Evolutionary conservation across 2,888 invertebrate genomes (phyloP).

Genomic region (Heteropelma amictum): DNA sequence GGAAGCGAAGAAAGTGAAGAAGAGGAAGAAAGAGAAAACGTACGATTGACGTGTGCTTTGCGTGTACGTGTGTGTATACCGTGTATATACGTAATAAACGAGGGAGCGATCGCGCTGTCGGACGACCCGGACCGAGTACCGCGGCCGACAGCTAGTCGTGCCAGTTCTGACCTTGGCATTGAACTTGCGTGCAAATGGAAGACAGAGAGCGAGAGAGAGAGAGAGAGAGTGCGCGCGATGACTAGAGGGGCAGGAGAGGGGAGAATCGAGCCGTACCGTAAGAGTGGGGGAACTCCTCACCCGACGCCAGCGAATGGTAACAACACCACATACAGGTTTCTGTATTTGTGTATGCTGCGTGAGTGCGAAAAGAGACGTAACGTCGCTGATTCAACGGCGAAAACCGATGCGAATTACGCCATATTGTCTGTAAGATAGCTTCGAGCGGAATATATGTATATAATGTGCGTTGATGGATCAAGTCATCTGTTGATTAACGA

Average conservation of each 20-base stretch:
- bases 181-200: no score
- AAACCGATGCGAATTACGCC: background rate
- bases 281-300: conserved; percentile 30
- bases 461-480: no score
- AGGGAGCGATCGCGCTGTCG: conserved; percentile 59
- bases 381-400: background rate
- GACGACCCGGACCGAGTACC: conserved; percentile 67
- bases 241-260: conserved; percentile 46
- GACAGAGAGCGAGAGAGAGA: conserved; percentile 53
- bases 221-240: conserved; percentile 54
- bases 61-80: background rate
- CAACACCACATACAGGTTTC: background rate
- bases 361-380: background rate
- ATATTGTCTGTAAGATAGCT: background rate
- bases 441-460: background rate
- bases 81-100: conserved; percentile 32
- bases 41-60: conserved; percentile 12
- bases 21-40: conserved; percentile 12
- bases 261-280: conserved; percentile 37
- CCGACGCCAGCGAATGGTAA: conserved; percentile 16
- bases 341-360: background rate
- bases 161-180: conserved; percentile 77
- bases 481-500: no score
- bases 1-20: background rate
- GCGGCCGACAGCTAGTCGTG: conserved; percentile 72